Evolutionary conservation across 1,140 invertebrate species (phyloP), one percentile per base, ranked within the genome.

Genomic region (Drosophila bipectinata): DNA sequence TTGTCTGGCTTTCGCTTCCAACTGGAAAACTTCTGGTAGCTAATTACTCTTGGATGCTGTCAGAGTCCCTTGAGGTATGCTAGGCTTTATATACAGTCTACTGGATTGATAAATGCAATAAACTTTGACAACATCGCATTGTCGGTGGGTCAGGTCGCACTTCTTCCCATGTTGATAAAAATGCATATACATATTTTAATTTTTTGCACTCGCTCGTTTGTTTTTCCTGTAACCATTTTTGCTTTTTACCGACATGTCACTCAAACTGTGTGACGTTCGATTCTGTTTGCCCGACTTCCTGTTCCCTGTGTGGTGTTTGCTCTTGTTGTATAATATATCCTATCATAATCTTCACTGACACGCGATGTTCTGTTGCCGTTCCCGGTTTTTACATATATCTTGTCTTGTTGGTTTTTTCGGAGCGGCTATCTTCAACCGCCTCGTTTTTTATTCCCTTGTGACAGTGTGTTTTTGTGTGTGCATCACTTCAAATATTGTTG

Each of bases 271-370:
- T 60, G 76, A 67, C 62, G 75, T 79, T 58, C 81, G 73, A 74
- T 82, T 72, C 62, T 77, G 62, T 78, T 68, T 59, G 72, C 77
- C 64, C 73, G 66, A 76, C 66, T 69, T 62, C 60, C 51, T 64
- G 44, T 53, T 79, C 26, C 58, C 34, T 37, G 34, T 37, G 34
- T 10, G 64, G 59, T 76, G 54, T 18, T 72, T 77, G 57, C 71
- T 72, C 51, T 53, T 69, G 59, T 68, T 69, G 52, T 66, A 63
- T 79, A 76, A 78, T 78, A 68, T 83, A 79, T 85, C 61, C 75
- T 88, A 87, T 87, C 83, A 88, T 87, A 87, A 87, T 87, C 83
- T 87, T 82, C 32, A 78, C 66, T 88, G 83, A 87, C 83, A 87
- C 79, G 83, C 83, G 75, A 87, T 77, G 82, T 63, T 48, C 48